phyloP scores from a whole-genome alignment of 2,797 vertebrate genomes.

The Rhodeus uyekii region DNA sequence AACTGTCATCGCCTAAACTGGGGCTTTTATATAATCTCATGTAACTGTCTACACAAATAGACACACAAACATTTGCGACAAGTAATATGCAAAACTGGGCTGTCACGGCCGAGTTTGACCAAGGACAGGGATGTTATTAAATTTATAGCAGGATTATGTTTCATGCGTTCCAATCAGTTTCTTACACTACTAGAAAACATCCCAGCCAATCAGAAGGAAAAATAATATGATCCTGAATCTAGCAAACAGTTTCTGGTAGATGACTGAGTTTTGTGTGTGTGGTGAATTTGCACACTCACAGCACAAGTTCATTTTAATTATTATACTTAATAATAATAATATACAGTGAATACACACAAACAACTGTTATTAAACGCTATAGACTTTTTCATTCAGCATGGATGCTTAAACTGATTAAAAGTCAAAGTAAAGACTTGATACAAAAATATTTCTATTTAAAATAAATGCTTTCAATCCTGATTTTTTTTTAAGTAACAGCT shows the following conservation, averaged over 20 bases:
- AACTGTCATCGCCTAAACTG: slow-evolving; percentile 8
- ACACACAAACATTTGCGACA: not conserved
- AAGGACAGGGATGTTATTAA: slow-evolving; percentile 11
- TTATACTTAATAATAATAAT: too few relatives aligned
- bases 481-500: not conserved
- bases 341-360: not conserved
- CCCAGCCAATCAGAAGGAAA: not conserved
- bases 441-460: not conserved
- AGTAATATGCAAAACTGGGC: not conserved
- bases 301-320: not conserved
- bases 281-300: not conserved
- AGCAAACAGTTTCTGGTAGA: not conserved
- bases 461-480: too few relatives aligned
- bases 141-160: slow-evolving; percentile 10
- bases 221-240: not conserved
- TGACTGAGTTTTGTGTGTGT: slow-evolving; percentile 10
- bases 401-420: too few relatives aligned
- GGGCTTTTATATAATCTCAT: not conserved
- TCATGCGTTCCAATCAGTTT: slow-evolving; percentile 1
- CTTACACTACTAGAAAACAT: not conserved
- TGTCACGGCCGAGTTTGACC: not conserved
- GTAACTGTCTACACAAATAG: not conserved
- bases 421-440: too few relatives aligned
- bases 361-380: not conserved
- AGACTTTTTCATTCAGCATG: not conserved